phyloP scores from a whole-genome alignment of 2,797 vertebrate genomes.

The Chrosomus eos region DNA sequence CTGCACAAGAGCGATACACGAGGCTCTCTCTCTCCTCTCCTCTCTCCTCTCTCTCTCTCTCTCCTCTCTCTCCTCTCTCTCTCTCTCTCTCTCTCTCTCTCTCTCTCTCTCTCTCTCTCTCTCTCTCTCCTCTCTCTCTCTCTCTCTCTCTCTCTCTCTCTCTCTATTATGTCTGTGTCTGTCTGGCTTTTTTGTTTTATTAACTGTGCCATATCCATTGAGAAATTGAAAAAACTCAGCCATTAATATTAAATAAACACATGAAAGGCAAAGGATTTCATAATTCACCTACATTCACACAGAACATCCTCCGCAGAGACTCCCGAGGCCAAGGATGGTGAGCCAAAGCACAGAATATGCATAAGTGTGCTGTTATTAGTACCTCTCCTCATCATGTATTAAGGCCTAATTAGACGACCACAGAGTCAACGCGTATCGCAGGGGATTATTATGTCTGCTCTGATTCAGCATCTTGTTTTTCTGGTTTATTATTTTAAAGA shows the following conservation, averaged over 20 bases:
- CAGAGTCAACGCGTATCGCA: background rate
- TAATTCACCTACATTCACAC: slow-evolving; percentile 57
- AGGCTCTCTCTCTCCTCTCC: slow-evolving; percentile 13
- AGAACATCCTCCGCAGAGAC: slow-evolving; percentile 26
- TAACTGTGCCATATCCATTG: slow-evolving; percentile 30
- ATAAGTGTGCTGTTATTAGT: slow-evolving; percentile 41
- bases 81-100: slow-evolving; percentile 26
- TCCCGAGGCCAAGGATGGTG: slow-evolving; percentile 48
- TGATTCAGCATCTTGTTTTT: slow-evolving; percentile 38
- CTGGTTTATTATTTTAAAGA: background rate
- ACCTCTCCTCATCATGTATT: slow-evolving; percentile 37
- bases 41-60: slow-evolving; percentile 1
- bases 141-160: background rate
- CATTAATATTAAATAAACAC: slow-evolving; percentile 66
- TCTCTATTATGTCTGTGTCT: slow-evolving; percentile 3
- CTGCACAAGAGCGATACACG: slow-evolving; percentile 23
- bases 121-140: slow-evolving; percentile 13
- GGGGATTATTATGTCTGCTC: slow-evolving; percentile 26
- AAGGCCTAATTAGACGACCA: slow-evolving; percentile 40
- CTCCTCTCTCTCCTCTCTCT: slow-evolving; percentile 10
- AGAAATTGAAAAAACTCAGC: slow-evolving; percentile 34
- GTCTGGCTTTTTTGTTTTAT: slow-evolving; percentile 47
- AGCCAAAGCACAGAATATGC: slow-evolving; percentile 46
- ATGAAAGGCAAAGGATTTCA: slow-evolving; percentile 60
- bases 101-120: slow-evolving; percentile 9